These are phyloP conservation scores for Leucoptera coffeella DNA, from an alignment of 2,888 invertebrate species.

Conservation along the genomic window DNA sequence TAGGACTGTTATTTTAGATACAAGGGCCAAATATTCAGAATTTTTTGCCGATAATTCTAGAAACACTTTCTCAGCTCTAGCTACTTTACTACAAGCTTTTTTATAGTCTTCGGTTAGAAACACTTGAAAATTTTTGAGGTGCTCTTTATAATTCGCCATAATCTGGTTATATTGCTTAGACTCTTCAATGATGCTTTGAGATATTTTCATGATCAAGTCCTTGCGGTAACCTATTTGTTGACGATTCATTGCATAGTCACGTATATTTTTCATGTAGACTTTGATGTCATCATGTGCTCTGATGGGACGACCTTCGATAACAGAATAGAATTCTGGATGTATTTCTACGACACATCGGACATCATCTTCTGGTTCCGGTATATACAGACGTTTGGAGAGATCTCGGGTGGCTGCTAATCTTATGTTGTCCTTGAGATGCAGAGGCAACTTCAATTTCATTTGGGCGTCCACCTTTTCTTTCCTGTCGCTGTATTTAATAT, in stretches of 20 bases:
- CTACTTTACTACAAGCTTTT: slow-evolving; percentile 25
- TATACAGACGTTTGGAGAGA: slow-evolving; percentile 49
- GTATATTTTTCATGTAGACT: slow-evolving; percentile 50
- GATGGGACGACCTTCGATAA: slow-evolving; percentile 56
- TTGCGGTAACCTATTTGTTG: slow-evolving; percentile 41
- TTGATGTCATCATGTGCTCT: slow-evolving; percentile 51
- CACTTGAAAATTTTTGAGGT: slow-evolving; percentile 34
- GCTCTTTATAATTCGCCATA: slow-evolving; percentile 21
- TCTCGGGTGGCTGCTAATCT: slow-evolving; percentile 39
- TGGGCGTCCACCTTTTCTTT: slow-evolving; percentile 21
- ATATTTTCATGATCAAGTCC: slow-evolving; percentile 31
- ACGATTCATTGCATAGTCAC: slow-evolving; percentile 39
- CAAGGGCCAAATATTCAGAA: slow-evolving; percentile 24
- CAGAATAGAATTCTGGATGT: slow-evolving; percentile 59
- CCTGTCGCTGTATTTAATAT: slow-evolving; percentile 38
- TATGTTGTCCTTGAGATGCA: slow-evolving; percentile 32
- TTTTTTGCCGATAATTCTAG: slow-evolving; percentile 23
- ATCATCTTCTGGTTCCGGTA: slow-evolving; percentile 48
- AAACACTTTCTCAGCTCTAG: slow-evolving; percentile 21
- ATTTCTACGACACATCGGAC: slow-evolving; percentile 57
- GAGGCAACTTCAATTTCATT: slow-evolving; percentile 20
- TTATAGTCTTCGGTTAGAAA: slow-evolving; percentile 43
- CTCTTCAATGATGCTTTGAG: slow-evolving; percentile 25
- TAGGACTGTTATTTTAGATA: slow-evolving; percentile 22
- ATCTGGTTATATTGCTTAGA: slow-evolving; percentile 19